A percentile compares a stretch with the other conserved stretches of the same genome.
Conservation (phyloP, 2,888 invertebrate species). For the Tetropium fuscum region DNA sequence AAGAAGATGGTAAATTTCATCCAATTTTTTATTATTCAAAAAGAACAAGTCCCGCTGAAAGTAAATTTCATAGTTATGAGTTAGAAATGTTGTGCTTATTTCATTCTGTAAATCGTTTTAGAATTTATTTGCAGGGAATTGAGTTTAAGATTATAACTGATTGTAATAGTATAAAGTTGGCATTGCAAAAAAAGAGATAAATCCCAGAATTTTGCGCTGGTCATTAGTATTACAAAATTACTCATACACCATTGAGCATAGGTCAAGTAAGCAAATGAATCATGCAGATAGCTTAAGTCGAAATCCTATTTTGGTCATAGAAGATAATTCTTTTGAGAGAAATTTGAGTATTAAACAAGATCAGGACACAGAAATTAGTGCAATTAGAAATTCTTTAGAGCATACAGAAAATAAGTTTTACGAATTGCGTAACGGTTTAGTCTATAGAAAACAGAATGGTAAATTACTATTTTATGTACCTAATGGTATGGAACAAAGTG, state of each 20-base stretch:
- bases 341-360: conserved; percentile 6
- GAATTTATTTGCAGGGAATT: conserved; percentile 50
- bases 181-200: conserved; percentile 52
- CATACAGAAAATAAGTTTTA: neutral
- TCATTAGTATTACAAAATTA: conserved; percentile 43
- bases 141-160: conserved; percentile 52
- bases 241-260: conserved; percentile 41
- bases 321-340: neutral
- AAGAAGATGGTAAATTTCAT: conserved; percentile 48
- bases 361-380: neutral
- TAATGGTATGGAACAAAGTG: neutral
- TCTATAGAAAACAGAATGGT: conserved; percentile 1
- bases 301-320: neutral
- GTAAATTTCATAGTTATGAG: conserved; percentile 56
- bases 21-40: conserved; percentile 56
- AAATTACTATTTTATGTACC: conserved; percentile 8
- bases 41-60: conserved; percentile 48
- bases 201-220: conserved; percentile 53
- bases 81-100: conserved; percentile 50
- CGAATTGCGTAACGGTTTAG: conserved; percentile 1
- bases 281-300: conserved; percentile 47
- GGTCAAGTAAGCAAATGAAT: conserved; percentile 41
- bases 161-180: conserved; percentile 47
- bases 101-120: conserved; percentile 47
- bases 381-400: neutral